phyloP scores from a whole-genome alignment of 2,888 invertebrate species.

The Leptinotarsa peninsularis region DNA sequence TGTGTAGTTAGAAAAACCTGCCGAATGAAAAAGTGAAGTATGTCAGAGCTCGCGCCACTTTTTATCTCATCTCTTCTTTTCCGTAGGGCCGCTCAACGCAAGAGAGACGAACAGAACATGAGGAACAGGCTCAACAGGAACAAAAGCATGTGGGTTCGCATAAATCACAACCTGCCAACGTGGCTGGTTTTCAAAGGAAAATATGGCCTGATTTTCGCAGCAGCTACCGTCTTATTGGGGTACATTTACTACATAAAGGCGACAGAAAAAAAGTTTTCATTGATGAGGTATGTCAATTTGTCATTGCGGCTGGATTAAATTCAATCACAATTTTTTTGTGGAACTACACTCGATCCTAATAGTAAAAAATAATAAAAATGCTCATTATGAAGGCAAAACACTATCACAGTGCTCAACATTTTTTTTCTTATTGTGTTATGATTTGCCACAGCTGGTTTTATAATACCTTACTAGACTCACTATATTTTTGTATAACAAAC shows the following conservation, averaged over 20 bases:
- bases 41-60: not conserved
- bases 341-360: no score
- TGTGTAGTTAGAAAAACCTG: not conserved
- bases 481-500: no score
- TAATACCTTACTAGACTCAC: no score
- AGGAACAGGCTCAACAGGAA: constrained; percentile 65
- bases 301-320: not conserved
- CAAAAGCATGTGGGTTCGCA: constrained; percentile 58
- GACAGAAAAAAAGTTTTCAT: constrained; percentile 55
- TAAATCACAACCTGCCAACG: constrained; percentile 61
- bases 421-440: no score
- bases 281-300: constrained; percentile 57
- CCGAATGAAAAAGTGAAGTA: not conserved
- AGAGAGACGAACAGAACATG: constrained; percentile 71
- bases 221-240: constrained; percentile 72
- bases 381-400: no score
- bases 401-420: no score
- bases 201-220: constrained; percentile 68
- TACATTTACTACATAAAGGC: constrained; percentile 73
- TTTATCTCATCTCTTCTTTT: constrained; percentile 18
- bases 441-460: no score
- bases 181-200: constrained; percentile 65
- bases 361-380: no score
- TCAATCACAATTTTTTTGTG: no score
- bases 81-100: constrained; percentile 71